Evolutionary conservation across 1,140 invertebrate genomes (phyloP).

Genomic region (Drosophila burlai): DNA sequence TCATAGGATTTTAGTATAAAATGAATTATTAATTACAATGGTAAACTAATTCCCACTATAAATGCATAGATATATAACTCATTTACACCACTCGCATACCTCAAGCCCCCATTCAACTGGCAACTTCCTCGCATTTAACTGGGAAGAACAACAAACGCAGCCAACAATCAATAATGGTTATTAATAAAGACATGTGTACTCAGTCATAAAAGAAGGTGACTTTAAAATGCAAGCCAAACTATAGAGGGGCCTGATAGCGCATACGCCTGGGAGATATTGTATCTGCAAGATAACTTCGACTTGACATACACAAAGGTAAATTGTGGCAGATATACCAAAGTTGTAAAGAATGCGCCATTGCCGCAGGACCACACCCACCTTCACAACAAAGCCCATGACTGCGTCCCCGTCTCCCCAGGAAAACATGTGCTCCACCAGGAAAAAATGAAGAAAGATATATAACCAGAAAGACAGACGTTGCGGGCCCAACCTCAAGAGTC

Average conservation of each 20-base stretch:
- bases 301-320: slow-evolving; percentile 51
- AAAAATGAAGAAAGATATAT: slow-evolving; percentile 2
- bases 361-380: slow-evolving; percentile 65
- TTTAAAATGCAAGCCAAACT: slow-evolving; percentile 70
- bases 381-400: slow-evolving; percentile 50
- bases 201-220: slow-evolving; percentile 59
- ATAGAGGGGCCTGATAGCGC: slow-evolving; percentile 37
- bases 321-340: slow-evolving; percentile 43
- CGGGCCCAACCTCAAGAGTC: slow-evolving; percentile 39
- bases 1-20: too few relatives aligned
- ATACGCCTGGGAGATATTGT: slow-evolving; percentile 45
- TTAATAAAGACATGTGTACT: slow-evolving; percentile 81
- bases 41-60: not conserved
- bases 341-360: slow-evolving; percentile 65
- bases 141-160: slow-evolving; percentile 41
- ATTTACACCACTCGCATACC: slow-evolving; percentile 4
- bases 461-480: slow-evolving; percentile 27
- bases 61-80: not conserved
- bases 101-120: slow-evolving; percentile 31
- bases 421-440: slow-evolving; percentile 55
- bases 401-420: not conserved
- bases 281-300: slow-evolving; percentile 58
- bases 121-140: slow-evolving; percentile 38
- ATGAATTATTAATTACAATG: too few relatives aligned
- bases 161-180: slow-evolving; percentile 70